Percentiles rank a stretch among this genome's conserved stretches.
Conservation (phyloP, 2,113 vertebrate species). For the Ammodytes marinus region DNA sequence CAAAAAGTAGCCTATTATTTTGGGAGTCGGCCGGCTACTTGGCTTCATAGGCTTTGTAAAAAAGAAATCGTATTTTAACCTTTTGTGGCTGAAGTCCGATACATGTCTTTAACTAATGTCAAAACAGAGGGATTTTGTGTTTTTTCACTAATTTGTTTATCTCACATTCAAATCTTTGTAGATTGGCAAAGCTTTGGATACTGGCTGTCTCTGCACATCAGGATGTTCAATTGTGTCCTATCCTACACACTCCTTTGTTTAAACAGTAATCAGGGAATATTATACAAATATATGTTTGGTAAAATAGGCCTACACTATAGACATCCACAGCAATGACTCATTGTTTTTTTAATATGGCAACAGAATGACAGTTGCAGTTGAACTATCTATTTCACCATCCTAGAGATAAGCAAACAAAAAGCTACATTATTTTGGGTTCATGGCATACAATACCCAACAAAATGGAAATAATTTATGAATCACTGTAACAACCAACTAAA, state of each 20-base stretch:
- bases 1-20: too few relatives aligned
- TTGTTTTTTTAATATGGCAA: neutral
- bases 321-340: neutral
- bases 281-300: slow-evolving; percentile 3
- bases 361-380: neutral
- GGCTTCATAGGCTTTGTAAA: too few relatives aligned
- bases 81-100: too few relatives aligned
- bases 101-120: too few relatives aligned
- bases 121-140: neutral
- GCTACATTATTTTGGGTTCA: too few relatives aligned
- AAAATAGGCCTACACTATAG: neutral
- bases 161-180: neutral
- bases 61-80: too few relatives aligned
- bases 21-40: too few relatives aligned
- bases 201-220: neutral
- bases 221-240: slow-evolving; percentile 18
- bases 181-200: neutral
- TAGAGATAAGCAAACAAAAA: neutral
- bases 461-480: neutral
- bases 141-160: neutral
- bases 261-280: slow-evolving; percentile 37
- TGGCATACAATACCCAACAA: neutral
- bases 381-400: neutral
- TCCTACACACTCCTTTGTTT: slow-evolving; percentile 28
- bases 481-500: neutral